A percentile compares a stretch with the other conserved stretches of the same genome.
phyloP scores from a whole-genome alignment of 2,113 vertebrate species.

The Maccullochella peelii region DNA sequence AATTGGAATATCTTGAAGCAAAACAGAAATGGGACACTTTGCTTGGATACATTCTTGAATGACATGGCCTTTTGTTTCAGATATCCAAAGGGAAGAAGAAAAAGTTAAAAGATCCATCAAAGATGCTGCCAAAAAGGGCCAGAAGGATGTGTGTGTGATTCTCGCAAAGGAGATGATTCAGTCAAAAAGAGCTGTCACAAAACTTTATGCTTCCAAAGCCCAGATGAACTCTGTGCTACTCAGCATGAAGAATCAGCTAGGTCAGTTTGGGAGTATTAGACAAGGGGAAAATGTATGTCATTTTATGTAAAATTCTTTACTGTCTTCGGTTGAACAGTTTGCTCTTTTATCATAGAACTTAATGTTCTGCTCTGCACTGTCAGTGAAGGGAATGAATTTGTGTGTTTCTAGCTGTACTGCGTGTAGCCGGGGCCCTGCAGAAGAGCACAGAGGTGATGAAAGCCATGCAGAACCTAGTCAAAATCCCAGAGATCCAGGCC shows the following conservation, averaged over 20 bases:
- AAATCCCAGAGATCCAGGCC: slow-evolving; percentile 97
- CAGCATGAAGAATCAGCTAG: slow-evolving; percentile 98
- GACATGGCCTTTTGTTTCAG: slow-evolving; percentile 74
- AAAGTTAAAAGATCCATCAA: slow-evolving; percentile 97
- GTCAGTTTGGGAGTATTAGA: slow-evolving; percentile 84
- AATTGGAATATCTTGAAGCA: too few relatives aligned
- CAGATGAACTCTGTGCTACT: slow-evolving; percentile 98
- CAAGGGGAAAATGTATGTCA: not conserved
- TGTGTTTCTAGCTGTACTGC: slow-evolving; percentile 86
- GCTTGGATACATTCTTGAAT: not conserved
- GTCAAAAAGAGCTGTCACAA: slow-evolving; percentile 91
- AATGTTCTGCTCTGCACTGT: not conserved
- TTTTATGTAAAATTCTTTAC: not conserved
- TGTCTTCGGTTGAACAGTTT: not conserved
- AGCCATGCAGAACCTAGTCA: slow-evolving; percentile 96
- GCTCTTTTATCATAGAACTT: not conserved
- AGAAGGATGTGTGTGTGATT: slow-evolving; percentile 94
- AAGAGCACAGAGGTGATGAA: slow-evolving; percentile 99
- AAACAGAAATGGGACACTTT: too few relatives aligned
- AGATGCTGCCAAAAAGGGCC: slow-evolving; percentile 96
- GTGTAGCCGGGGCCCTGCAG: slow-evolving; percentile 93
- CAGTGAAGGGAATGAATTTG: slow-evolving; percentile 1
- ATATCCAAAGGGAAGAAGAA: slow-evolving; percentile 97
- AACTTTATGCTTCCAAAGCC: slow-evolving; percentile 95
- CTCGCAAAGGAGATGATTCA: slow-evolving; percentile 96